Conservation (phyloP, 2,797 vertebrate species). For the Orestias chungarensis region DNA sequence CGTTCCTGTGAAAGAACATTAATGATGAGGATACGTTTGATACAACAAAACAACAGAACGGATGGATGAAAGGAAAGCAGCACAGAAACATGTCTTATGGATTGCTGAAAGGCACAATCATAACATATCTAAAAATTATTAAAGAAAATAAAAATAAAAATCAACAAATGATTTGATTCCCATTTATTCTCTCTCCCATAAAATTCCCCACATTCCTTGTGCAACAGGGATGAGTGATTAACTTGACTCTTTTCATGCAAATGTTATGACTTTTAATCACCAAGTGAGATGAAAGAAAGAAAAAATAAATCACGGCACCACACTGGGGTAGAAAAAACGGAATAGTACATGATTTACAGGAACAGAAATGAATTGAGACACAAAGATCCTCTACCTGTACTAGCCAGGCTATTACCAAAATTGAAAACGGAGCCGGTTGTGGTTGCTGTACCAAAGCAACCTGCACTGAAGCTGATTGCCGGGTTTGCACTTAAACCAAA, state of each 20-base stretch:
- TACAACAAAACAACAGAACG: background rate
- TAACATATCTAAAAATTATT: constrained; percentile 6
- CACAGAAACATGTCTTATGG: constrained; percentile 1
- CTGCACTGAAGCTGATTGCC: constrained; percentile 96
- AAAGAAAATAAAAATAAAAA: background rate
- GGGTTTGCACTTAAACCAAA: constrained; percentile 95
- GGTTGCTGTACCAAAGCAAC: constrained; percentile 92
- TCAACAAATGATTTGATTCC: constrained; percentile 2
- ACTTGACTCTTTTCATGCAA: constrained; percentile 52
- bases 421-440: constrained; percentile 92
- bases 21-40: constrained; percentile 16
- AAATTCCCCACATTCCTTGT: constrained; percentile 8
- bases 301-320: constrained; percentile 39
- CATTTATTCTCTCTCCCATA: constrained; percentile 1
- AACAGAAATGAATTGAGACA: constrained; percentile 62
- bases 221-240: constrained; percentile 23
- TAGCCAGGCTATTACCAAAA: constrained; percentile 98
- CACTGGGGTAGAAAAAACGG: constrained; percentile 45
- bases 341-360: constrained; percentile 29
- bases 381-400: constrained; percentile 90
- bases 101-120: constrained; percentile 3
- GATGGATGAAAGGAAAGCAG: constrained; percentile 1
- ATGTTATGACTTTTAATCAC: constrained; percentile 31
- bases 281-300: constrained; percentile 27
- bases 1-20: constrained; percentile 76